These are phyloP conservation scores for Danionella cerebrum DNA, from an alignment of 2,113 vertebrate species.

Conservation along the genomic window DNA sequence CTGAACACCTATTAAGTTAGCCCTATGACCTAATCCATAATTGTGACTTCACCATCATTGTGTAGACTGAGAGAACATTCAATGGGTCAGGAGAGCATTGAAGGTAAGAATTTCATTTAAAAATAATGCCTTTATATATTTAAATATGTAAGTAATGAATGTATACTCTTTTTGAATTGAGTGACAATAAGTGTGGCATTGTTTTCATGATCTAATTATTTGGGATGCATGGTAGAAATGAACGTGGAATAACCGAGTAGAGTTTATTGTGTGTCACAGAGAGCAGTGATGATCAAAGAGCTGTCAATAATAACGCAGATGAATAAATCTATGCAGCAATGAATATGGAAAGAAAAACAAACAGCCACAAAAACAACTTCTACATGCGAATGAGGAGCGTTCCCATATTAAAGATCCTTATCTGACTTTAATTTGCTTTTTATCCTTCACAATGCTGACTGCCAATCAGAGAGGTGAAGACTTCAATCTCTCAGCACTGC, in stretches of 20 bases:
- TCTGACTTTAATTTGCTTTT: constrained; percentile 8
- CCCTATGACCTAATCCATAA: no score
- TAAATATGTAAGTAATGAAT: no score
- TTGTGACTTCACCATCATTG: no score
- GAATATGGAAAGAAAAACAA: constrained; percentile 15
- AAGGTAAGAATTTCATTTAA: no score
- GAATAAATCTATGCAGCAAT: constrained; percentile 28
- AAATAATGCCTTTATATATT: no score
- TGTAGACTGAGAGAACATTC: no score
- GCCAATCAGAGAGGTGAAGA: not conserved
- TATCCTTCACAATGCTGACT: not conserved
- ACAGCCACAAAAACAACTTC: constrained; percentile 29
- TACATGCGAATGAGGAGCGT: constrained; percentile 14
- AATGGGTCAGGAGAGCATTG: no score
- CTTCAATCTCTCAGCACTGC: not conserved
- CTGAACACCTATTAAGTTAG: no score
- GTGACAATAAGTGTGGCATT: no score
- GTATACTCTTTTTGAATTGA: no score
- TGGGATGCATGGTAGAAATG: not conserved
- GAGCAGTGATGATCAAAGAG: not conserved
- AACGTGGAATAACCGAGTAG: not conserved
- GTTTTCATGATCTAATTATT: no score
- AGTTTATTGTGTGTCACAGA: not conserved
- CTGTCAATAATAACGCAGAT: constrained; percentile 9
- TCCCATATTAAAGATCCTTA: constrained; percentile 35